These are phyloP conservation scores for Fukomys damarensis DNA, from an alignment of 2,113 vertebrate genomes.

Conservation along the genomic window DNA sequence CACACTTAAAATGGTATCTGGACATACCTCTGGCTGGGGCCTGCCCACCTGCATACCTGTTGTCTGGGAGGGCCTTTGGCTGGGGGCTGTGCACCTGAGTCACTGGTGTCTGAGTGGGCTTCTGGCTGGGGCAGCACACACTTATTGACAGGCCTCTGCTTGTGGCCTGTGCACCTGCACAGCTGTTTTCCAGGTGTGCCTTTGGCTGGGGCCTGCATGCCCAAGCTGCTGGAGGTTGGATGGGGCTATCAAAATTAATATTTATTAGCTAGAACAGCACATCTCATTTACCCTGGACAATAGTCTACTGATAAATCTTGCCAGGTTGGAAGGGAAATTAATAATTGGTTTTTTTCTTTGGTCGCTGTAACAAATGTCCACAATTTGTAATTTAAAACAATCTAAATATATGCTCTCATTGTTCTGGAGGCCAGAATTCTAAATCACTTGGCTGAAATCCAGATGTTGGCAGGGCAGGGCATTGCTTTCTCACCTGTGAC, in stretches of 20 bases:
- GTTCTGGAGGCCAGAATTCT: neutral
- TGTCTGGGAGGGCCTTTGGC: too few species aligned
- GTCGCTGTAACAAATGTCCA: neutral
- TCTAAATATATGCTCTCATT: neutral
- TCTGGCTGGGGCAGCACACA: too few species aligned
- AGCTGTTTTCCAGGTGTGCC: too few species aligned
- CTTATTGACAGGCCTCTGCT: too few species aligned
- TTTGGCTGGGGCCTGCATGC: too few species aligned
- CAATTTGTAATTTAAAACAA: neutral
- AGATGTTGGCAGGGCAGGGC: neutral
- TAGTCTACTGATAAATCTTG: neutral
- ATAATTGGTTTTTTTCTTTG: neutral
- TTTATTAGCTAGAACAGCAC: neutral
- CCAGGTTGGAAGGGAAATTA: neutral
- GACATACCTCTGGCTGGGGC: too few species aligned
- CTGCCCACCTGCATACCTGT: too few species aligned
- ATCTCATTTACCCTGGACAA: neutral
- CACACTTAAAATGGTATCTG: too few species aligned
- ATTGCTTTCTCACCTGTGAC: neutral
- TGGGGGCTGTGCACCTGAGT: too few species aligned
- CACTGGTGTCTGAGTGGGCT: too few species aligned
- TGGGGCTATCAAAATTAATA: neutral
- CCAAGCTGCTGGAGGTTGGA: too few species aligned
- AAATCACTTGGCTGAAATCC: neutral
- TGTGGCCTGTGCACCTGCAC: too few species aligned